A percentile compares a stretch with the other conserved stretches of the same genome.
Conservation (phyloP, 1,140 invertebrate genomes). For the Calephelis nemesis region DNA sequence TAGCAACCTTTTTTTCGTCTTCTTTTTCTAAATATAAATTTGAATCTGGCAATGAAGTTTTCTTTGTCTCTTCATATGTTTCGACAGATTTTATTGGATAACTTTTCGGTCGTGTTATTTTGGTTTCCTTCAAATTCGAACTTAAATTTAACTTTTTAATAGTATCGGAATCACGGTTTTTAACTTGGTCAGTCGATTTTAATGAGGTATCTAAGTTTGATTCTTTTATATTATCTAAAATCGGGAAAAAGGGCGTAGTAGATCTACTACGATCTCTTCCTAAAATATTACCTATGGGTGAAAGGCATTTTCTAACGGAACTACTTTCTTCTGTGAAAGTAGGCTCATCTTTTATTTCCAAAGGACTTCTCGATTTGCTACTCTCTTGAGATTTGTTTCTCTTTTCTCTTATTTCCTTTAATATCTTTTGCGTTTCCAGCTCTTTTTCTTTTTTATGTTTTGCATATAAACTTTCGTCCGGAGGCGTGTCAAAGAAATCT, state of each 20-base stretch:
- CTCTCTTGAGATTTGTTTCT: slow-evolving; percentile 67
- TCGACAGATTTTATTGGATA: slow-evolving; percentile 69
- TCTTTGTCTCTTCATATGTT: slow-evolving; percentile 49
- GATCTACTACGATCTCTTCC: slow-evolving; percentile 71
- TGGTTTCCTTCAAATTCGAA: slow-evolving; percentile 50
- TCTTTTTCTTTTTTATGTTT: slow-evolving; percentile 85
- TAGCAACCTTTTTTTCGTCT: slow-evolving; percentile 47
- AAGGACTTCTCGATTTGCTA: slow-evolving; percentile 40
- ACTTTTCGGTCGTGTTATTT: slow-evolving; percentile 68
- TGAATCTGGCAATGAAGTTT: slow-evolving; percentile 31
- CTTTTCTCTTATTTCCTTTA: slow-evolving; percentile 83
- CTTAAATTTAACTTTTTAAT: slow-evolving; percentile 17
- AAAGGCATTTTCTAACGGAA: slow-evolving; percentile 59
- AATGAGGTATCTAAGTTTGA: slow-evolving; percentile 42
- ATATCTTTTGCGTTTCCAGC: slow-evolving; percentile 82
- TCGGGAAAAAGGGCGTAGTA: slow-evolving; percentile 73
- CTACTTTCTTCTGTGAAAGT: slow-evolving; percentile 46
- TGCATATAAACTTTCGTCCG: slow-evolving; percentile 84
- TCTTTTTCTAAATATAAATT: slow-evolving; percentile 46
- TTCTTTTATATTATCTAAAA: slow-evolving; percentile 75
- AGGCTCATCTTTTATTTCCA: slow-evolving; percentile 38
- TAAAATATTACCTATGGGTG: slow-evolving; percentile 54
- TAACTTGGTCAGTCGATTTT: slow-evolving; percentile 24
- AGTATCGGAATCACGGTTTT: slow-evolving; percentile 16
- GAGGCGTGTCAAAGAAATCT: slow-evolving; percentile 87